Evolutionary conservation across 2,113 vertebrate genomes (phyloP), one percentile per base, ranked within the genome.

Genomic region (Tyto alba): DNA sequence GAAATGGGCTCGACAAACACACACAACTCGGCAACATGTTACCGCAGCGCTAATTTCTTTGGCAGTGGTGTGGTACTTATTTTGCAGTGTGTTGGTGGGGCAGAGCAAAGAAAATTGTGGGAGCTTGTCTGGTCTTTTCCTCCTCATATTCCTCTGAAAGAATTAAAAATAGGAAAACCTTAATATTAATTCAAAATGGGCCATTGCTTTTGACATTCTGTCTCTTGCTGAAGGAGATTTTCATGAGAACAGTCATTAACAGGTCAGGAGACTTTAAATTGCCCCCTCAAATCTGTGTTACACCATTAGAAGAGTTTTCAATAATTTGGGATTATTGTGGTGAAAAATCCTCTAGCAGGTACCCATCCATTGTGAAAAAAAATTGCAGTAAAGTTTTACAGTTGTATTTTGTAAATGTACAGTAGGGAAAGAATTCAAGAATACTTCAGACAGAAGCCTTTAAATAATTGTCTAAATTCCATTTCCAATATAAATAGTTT

Each of bases 231-330:
- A 96, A 91, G 77, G 71, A 93, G 45, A 7, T 97, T 94, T 97
- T 56, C 69, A 93, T 91, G 77, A 74, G 50, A 95, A 96, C 92
- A 95, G 90, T 96, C 88, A 96, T 96, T 81, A 95, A 82, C 85
- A 97, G 94, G 91, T 97, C 95, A 93, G 79, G 52, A 95, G 90
- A 91, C 89, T 96, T 97, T 72, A 96, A 95, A 95, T 59, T 95
- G 30, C 38, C 22, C 64, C 40, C 34, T 92, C 74, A 91, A 90
- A 94, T 91, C 45, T 80, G 14, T 85, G 48, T 94, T 90, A 34
- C 18, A 86, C 85, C 85, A 96, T 96, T 59, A 80, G 67, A 90
- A 94, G 64, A 92, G 11, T 52, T 96, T 96, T 94, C 20, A 85
- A 48, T 88, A 92, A 45, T 92, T 95, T 87, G 40, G 15, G 32